Base-by-base conservation (phyloP, 2,888 invertebrate species). In the Drosophila buzzatii region DNA sequence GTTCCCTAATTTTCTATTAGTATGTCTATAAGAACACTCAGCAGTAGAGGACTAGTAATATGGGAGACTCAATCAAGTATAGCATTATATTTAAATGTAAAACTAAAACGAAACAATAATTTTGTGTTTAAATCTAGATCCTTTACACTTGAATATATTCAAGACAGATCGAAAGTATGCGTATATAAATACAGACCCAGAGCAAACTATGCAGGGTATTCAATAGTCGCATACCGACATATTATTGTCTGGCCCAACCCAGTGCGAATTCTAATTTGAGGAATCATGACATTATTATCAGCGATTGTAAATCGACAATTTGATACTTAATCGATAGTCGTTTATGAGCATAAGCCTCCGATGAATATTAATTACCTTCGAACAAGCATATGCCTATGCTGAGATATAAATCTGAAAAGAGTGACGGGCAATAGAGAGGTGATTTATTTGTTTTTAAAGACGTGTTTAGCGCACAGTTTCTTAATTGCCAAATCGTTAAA, bases 381-480 rank as follows among this genome's bases (percentile, higher is more conserved):
- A 31, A 16, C 16, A 9, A 39, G 31, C 39, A 27, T 59, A 18
- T 45, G 23, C 58, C 45, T 4, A 27, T 27, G 27, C n/a, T 47
- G 8, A 49, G 45, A 61, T 58, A 64, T 67, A 63, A 61, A 60
- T 65, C 53, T 69, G 35, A 51, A 65, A 73, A 56, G 56, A 49
- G 41, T 52, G 47, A 52, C 61, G 63, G 56, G 70, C 74, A 70
- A 70, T 73, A 56, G 71, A 42, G 57, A 70, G 70, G 81, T 89
- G 89, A 87, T 86, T 89, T 89, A 89, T 87, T 79, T 81, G 74
- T 70, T 82, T 87, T 87, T 89, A 84, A 87, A 84, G 72, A 87
- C 89, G 84, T 84, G 86, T 81, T 89, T 79, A 84, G 79, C 81
- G 73, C 79, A 67, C 72, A 61, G 63, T 65, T 67, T 71, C 60